Percentiles rank a stretch among this genome's conserved stretches.
Conservation (phyloP, 1,140 invertebrate genomes). For the Leptonema lineaticorne region DNA sequence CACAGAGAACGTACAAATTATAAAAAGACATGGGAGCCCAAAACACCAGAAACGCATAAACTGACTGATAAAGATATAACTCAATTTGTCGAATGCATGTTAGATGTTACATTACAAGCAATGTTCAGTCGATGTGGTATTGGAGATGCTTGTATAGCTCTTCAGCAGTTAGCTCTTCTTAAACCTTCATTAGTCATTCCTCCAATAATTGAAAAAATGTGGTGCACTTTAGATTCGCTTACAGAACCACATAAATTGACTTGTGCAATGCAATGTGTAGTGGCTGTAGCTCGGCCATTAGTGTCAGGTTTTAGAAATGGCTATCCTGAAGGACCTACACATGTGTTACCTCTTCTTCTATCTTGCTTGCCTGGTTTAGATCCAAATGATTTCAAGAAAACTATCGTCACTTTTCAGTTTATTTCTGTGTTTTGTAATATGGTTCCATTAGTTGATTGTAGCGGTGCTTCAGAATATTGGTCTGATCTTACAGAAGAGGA, state of each 20-base stretch:
- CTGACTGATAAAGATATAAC: conserved; percentile 82
- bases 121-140: conserved; percentile 76
- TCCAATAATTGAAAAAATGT: conserved; percentile 76
- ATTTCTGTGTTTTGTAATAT: conserved; percentile 74
- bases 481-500: conserved; percentile 77
- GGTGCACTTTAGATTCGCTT: conserved; percentile 76
- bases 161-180: conserved; percentile 76
- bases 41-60: conserved; percentile 66
- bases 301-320: conserved; percentile 63
- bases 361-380: conserved; percentile 84
- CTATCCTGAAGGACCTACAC: conserved; percentile 75
- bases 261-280: conserved; percentile 74
- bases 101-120: conserved; percentile 67
- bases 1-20: conserved; percentile 51
- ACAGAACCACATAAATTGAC: conserved; percentile 86
- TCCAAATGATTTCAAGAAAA: conserved; percentile 86
- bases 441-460: conserved; percentile 83
- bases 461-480: conserved; percentile 65
- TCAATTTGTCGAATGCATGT: conserved; percentile 74
- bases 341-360: conserved; percentile 80
- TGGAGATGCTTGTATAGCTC: conserved; percentile 64
- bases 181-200: conserved; percentile 83
- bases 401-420: conserved; percentile 75
- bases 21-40: conserved; percentile 64
- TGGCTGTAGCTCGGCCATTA: conserved; percentile 69